Evolutionary conservation across 2,888 invertebrate species (phyloP).

Genomic region (Barypeithes pellucidus): DNA sequence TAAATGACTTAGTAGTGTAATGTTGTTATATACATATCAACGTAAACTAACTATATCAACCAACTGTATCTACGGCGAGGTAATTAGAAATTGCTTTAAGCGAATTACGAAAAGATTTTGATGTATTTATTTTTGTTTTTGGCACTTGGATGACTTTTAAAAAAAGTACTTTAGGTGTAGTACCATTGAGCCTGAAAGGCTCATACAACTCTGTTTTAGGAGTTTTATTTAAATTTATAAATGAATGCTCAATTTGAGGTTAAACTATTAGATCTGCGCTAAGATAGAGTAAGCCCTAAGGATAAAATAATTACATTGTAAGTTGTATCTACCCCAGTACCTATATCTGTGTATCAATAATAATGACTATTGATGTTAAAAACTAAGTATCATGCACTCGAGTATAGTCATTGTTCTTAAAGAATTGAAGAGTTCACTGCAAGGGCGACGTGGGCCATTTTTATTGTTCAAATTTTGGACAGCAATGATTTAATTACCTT

Average conservation of each 20-base stretch:
- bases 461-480: no score
- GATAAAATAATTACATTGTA: constrained; percentile 10
- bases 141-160: constrained; percentile 21
- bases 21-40: constrained; percentile 48
- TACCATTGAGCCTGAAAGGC: constrained; percentile 19
- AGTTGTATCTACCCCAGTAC: constrained; percentile 26
- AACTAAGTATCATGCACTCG: constrained; percentile 7
- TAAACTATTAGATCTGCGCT: constrained; percentile 32
- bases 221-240: constrained; percentile 40
- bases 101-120: constrained; percentile 13
- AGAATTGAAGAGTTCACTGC: not conserved
- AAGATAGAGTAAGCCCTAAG: constrained; percentile 23
- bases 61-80: constrained; percentile 24
- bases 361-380: constrained; percentile 22
- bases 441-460: no score
- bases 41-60: constrained; percentile 44
- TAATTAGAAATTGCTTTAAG: constrained; percentile 23
- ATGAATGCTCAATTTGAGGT: constrained; percentile 41
- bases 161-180: constrained; percentile 20
- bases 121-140: constrained; percentile 27
- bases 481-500: no score
- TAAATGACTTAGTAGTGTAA: constrained; percentile 28
- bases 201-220: constrained; percentile 44
- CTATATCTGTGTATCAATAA: constrained; percentile 33
- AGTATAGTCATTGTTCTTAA: not conserved